Percentiles rank a stretch among this genome's conserved stretches.
These are phyloP conservation scores for Circaetus gallicus DNA, from an alignment of 2,113 vertebrate species.

Conservation along the genomic window DNA sequence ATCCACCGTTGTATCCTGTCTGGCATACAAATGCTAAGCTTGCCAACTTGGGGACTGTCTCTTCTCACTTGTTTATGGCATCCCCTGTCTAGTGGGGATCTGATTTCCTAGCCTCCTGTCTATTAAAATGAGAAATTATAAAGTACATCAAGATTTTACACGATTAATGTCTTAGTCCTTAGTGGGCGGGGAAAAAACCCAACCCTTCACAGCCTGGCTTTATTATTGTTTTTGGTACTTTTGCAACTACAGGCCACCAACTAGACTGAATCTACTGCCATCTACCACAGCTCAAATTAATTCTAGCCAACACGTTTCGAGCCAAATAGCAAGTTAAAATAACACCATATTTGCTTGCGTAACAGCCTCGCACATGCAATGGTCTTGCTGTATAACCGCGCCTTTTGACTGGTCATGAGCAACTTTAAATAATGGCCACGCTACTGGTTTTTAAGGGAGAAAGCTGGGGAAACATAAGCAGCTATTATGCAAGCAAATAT, in stretches of 20 bases:
- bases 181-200: not conserved
- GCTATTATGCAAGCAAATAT: not conserved
- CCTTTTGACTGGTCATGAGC: not conserved
- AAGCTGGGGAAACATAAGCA: not conserved
- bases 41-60: not conserved
- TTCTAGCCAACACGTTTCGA: not conserved
- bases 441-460: not conserved
- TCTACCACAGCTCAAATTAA: slow-evolving; percentile 34
- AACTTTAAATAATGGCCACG: not conserved
- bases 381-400: not conserved
- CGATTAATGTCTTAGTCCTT: not conserved
- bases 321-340: slow-evolving; percentile 3
- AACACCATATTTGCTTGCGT: not conserved
- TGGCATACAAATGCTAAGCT: not conserved
- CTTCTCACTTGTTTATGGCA: not conserved
- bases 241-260: not conserved
- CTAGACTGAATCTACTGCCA: not conserved
- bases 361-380: not conserved
- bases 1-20: not conserved
- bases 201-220: not conserved
- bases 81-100: not conserved
- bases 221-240: not conserved
- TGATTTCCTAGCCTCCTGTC: not conserved
- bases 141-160: not conserved
- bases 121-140: not conserved